Evolutionary conservation across 2,113 vertebrate genomes (phyloP), one percentile per base, ranked within the genome.

Genomic region (Atractosteus spatula): DNA sequence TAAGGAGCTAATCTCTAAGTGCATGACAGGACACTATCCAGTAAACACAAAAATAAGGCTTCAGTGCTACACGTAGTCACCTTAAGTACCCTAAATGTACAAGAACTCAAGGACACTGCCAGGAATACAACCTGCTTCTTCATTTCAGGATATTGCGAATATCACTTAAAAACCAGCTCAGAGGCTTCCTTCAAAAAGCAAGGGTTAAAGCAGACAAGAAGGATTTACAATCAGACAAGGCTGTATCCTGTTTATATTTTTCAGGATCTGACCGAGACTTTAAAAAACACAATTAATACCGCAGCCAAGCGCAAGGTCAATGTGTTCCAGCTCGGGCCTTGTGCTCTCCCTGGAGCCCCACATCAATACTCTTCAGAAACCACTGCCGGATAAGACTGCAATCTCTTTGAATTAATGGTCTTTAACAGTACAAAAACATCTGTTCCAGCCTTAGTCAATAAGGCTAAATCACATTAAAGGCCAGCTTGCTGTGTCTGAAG

Each of bases 211-310:
- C 76, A 79, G 83, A 82, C 77, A 57, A 79, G 75, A 77, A 80
- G 86, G 85, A 87, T 89, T 92, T 89, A 89, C 79, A 79, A 86
- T 85, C 86, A 89, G 85, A 89, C 86, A 86, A 85, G 83, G 84
- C 82, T 86, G 81, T 83, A 88, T 91, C 88, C 88, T 90, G 90
- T 92, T 91, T 90, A 90, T 85, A 87, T 86, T 87, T 85, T 88
- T 77, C 81, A 83, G 75, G 80, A 79, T 74, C 78, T 56, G 61
- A 79, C 57, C 62, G 71, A 76, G 63, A 54, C 77, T 76, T 76
- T 77, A 73, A 71, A 72, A 70, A 79, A 76, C 71, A 80, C 73
- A 81, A 76, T 74, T 78, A 79, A 77, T 70, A 73, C 8, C 45
- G 3, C 57, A 41, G 66, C 71, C 17, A 62, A 73, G 44, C 71